Evolutionary conservation across 1,140 invertebrate species (phyloP).

Genomic region (Dendroctonus valens): DNA sequence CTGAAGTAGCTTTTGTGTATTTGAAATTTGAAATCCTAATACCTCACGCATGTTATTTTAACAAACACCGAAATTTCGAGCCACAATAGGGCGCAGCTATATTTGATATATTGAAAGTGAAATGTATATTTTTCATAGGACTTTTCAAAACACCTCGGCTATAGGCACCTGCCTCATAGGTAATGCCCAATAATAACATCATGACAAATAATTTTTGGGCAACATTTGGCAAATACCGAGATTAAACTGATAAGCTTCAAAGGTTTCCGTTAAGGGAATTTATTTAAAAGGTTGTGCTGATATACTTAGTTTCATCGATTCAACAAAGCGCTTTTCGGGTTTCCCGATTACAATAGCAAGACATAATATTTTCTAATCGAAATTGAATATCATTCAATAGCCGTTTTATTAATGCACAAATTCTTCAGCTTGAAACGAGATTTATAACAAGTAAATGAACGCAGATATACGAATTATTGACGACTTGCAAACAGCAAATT

Average conservation of each 20-base stretch:
- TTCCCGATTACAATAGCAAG: too few relatives aligned
- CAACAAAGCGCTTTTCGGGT: too few relatives aligned
- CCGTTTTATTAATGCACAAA: too few relatives aligned
- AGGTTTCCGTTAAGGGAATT: slow-evolving; percentile 2
- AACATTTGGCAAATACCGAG: slow-evolving; percentile 19
- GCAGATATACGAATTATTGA: too few relatives aligned
- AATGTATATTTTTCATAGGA: slow-evolving; percentile 20
- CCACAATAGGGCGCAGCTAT: slow-evolving; percentile 5
- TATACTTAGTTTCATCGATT: too few relatives aligned
- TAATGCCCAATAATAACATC: slow-evolving; percentile 14
- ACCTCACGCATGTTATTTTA: slow-evolving; percentile 18
- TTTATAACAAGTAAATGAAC: too few relatives aligned
- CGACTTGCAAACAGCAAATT: too few relatives aligned
- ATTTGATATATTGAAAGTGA: slow-evolving; percentile 12
- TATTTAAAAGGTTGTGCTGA: too few relatives aligned
- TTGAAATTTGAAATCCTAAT: slow-evolving; percentile 1
- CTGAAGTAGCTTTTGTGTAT: neutral
- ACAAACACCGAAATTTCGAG: slow-evolving; percentile 14
- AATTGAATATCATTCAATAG: too few relatives aligned
- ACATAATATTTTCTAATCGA: too few relatives aligned
- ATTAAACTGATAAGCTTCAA: neutral
- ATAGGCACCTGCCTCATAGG: slow-evolving; percentile 10
- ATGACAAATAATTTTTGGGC: slow-evolving; percentile 9
- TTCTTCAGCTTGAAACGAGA: too few relatives aligned
- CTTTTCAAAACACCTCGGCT: slow-evolving; percentile 5